These are phyloP conservation scores for Drosophila nigricruria DNA, from an alignment of 2,888 invertebrate species.

Conservation along the genomic window DNA sequence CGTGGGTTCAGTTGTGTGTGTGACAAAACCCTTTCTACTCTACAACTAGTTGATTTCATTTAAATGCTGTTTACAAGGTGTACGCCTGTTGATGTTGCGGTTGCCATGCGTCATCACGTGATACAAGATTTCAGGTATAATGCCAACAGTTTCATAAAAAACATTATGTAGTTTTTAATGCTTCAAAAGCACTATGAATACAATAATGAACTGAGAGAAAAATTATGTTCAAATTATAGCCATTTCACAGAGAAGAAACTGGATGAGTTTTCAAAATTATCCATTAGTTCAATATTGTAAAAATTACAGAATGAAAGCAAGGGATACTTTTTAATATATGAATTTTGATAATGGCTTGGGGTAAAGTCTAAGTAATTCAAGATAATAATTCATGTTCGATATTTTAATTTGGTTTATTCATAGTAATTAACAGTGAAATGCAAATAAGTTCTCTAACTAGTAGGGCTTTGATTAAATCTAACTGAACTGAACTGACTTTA, in stretches of 20 bases:
- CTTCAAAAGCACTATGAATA: background rate
- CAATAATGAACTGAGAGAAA: background rate
- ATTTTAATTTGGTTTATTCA: background rate
- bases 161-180: background rate
- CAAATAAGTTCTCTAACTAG: background rate
- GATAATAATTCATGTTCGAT: background rate
- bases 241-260: background rate
- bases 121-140: conserved; percentile 1
- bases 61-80: conserved; percentile 39
- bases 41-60: conserved; percentile 66
- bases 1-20: conserved; percentile 8
- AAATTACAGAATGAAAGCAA: background rate
- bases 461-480: background rate
- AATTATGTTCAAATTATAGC: background rate
- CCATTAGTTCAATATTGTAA: too few species aligned
- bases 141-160: background rate
- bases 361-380: background rate
- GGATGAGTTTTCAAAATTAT: background rate
- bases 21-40: conserved; percentile 14
- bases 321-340: too few species aligned
- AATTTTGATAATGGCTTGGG: too few species aligned
- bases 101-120: conserved; percentile 19
- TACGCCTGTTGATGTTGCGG: conserved; percentile 28
- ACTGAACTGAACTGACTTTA: background rate
- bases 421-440: background rate